Base-by-base conservation (phyloP, 2,888 invertebrate species). In the Cataglyphis altisquamis region DNA sequence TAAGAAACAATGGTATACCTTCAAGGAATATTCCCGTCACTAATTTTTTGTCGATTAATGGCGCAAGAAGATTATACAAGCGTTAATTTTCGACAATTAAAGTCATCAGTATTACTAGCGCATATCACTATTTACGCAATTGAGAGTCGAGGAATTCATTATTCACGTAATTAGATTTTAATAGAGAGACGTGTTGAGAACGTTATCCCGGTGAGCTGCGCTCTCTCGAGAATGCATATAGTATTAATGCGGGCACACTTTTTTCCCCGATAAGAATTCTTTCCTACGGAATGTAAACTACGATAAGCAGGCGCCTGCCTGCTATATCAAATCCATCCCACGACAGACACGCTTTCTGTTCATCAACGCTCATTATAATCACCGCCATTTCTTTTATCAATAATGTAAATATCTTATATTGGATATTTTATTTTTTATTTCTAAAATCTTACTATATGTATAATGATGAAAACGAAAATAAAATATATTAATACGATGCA, bases 291-390 rank as follows among this genome's bases (percentile, higher is more conserved):
- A 86, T 60, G 32, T 29, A 62, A 78, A 64, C 72, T 67, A 63
- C 57, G 91, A 91, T 89, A 91, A 90, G 73, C 84, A 68, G 87
- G 86, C 87, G 89, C 87, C 86, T 74, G 80, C 36, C 32, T 68
- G 81, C 78, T 66, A 66, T 77, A 74, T 60, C 29, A 63, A 63
- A 68, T 60, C 48, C 70, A 29, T 68, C 63, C 67, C 62, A 52
- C 73, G 66, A 82, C 84, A 57, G 39, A 52, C 48, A 41, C 48
- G 15, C 15, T 29, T 66, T 73, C 39, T 57, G 52, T 74, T 84
- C 66, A 12, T 77, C 66, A 77, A 77, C 10, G n/a, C 21, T 67
- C n/a, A 29, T 77, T 77, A 57, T 15, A 29, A 67, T 41, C 66
- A 63, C 45, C 8, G 5, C 6, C 15, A 10, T 74, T 63, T 52